These are phyloP conservation scores for Holacanthus passer DNA, from an alignment of 2,113 vertebrate genomes.

Conservation along the genomic window DNA sequence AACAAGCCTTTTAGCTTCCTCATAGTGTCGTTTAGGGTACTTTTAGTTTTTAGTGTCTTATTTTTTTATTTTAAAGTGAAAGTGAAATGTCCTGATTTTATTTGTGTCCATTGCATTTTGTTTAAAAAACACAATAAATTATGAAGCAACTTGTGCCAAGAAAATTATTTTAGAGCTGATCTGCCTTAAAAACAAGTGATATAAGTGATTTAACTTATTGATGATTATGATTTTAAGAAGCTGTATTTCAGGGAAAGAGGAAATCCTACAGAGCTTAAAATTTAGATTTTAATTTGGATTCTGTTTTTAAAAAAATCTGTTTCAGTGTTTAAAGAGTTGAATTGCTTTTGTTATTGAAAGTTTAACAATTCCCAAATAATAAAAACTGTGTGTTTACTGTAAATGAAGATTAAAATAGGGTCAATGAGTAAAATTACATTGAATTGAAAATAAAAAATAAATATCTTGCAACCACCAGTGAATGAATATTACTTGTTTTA, in stretches of 20 bases:
- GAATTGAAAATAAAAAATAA: background rate
- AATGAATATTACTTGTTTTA: background rate
- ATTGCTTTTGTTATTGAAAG: no score
- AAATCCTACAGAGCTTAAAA: no score
- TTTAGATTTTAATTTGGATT: no score
- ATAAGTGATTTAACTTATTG: no score
- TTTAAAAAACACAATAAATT: background rate
- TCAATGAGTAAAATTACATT: background rate
- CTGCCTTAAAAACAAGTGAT: background rate
- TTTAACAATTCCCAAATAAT: background rate
- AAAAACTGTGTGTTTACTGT: background rate
- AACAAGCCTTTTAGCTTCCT: slow-evolving; percentile 27
- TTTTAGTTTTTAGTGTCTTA: no score
- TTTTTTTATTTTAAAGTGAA: background rate
- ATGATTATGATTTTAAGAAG: no score
- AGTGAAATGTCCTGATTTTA: background rate
- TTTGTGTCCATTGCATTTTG: background rate
- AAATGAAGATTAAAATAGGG: background rate
- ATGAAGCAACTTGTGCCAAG: background rate
- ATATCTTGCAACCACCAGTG: background rate
- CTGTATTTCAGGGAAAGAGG: no score
- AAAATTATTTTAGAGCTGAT: background rate
- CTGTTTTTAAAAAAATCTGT: background rate
- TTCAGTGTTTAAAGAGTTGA: background rate
- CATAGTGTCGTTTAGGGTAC: background rate